These are phyloP conservation scores for Hemichromis elongatus DNA, from an alignment of 2,113 vertebrate genomes.

Conservation along the genomic window DNA sequence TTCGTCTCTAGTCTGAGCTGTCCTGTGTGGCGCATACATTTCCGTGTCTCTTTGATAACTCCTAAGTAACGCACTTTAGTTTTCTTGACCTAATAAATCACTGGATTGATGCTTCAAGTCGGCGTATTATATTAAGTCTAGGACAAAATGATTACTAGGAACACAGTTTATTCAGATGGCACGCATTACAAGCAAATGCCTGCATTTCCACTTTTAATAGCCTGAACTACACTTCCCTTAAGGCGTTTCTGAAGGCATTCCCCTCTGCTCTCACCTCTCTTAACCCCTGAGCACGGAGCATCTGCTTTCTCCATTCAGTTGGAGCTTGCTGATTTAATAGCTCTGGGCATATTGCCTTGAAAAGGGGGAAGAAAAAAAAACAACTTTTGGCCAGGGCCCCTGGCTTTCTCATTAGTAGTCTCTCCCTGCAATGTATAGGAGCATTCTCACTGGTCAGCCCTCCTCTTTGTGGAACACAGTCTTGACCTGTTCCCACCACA, in stretches of 20 bases:
- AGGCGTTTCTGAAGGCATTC: conserved; percentile 42
- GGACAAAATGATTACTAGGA: not conserved
- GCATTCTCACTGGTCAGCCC: conserved; percentile 62
- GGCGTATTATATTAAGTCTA: not conserved
- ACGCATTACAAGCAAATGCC: conserved; percentile 10
- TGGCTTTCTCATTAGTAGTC: conserved; percentile 64
- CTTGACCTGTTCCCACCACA: conserved; percentile 66
- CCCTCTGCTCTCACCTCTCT: conserved; percentile 62
- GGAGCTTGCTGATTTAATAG: conserved; percentile 57
- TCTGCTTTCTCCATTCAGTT: conserved; percentile 68
- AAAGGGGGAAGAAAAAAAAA: conserved; percentile 17
- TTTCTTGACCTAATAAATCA: not conserved
- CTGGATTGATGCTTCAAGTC: not conserved
- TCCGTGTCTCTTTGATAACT: not conserved
- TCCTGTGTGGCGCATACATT: not conserved
- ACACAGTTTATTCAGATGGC: not conserved
- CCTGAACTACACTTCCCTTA: conserved; percentile 45
- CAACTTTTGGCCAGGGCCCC: conserved; percentile 41
- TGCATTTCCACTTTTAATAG: not conserved
- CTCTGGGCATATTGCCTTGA: conserved; percentile 63
- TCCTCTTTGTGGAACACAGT: conserved; percentile 55
- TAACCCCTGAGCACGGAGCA: conserved; percentile 64
- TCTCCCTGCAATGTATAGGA: conserved; percentile 36
- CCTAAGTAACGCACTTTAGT: not conserved
- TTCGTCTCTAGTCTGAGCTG: not conserved